A percentile compares a stretch with the other conserved stretches of the same genome.
phyloP scores from a whole-genome alignment of 2,888 invertebrate species.

The Sycophila texana region DNA sequence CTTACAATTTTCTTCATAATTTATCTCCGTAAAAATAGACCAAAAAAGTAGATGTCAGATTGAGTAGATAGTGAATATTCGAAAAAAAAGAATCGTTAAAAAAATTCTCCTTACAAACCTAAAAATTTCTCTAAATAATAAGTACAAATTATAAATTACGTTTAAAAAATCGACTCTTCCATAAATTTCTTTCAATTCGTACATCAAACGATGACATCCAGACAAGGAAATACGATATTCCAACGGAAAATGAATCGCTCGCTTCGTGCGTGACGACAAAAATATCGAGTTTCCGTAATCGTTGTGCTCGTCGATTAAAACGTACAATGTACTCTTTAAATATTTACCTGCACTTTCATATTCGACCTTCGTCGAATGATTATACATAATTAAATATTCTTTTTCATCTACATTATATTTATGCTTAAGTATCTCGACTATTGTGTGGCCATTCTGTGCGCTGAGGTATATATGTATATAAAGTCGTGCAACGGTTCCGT shows the following conservation, averaged over 20 bases:
- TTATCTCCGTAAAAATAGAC: no score
- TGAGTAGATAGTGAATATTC: no score
- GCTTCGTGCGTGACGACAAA: neutral
- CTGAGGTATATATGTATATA: slow-evolving; percentile 41
- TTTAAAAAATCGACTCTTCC: slow-evolving; percentile 3
- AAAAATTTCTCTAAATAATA: neutral
- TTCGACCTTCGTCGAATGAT: slow-evolving; percentile 22
- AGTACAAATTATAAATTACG: slow-evolving; percentile 6
- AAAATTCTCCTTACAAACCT: no score
- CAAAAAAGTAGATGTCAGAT: no score
- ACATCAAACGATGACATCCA: neutral
- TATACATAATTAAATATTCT: slow-evolving; percentile 53
- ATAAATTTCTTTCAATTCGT: neutral
- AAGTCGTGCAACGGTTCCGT: slow-evolving; percentile 44
- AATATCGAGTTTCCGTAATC: slow-evolving; percentile 26
- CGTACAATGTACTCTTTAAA: slow-evolving; percentile 11
- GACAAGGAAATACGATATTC: neutral
- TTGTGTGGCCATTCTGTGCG: slow-evolving; percentile 46
- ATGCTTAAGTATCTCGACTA: slow-evolving; percentile 41
- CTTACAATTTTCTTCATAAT: no score
- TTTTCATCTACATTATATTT: slow-evolving; percentile 14
- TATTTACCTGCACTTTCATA: slow-evolving; percentile 38
- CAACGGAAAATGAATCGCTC: slow-evolving; percentile 6
- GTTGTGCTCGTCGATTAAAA: slow-evolving; percentile 34
- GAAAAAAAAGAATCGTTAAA: no score